Percentiles rank a stretch among this genome's conserved stretches.
Conservation (phyloP, 2,113 vertebrate genomes). For the Turnix velox region DNA sequence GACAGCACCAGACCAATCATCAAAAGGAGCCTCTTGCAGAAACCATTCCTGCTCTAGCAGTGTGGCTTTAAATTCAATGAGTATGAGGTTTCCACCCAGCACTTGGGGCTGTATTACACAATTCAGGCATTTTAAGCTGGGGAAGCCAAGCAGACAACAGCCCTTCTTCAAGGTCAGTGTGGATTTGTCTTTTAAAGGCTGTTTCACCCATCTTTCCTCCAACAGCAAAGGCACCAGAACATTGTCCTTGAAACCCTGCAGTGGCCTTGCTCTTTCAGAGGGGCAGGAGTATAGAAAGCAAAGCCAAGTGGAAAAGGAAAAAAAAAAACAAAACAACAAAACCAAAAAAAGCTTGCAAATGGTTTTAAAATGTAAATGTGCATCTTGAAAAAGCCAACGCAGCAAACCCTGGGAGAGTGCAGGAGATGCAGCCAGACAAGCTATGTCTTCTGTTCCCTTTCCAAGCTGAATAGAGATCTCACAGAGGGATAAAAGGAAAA, state of each 20-base stretch:
- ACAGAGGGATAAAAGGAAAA: not conserved
- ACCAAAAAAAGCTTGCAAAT: not conserved
- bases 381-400: constrained; percentile 4
- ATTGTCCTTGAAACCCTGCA: not conserved
- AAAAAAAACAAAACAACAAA: not conserved
- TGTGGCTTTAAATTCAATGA: not conserved
- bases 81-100: not conserved
- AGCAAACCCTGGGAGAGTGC: not conserved
- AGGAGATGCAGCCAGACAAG: not conserved
- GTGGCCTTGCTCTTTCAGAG: not conserved
- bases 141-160: not conserved
- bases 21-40: not conserved
- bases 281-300: not conserved
- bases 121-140: not conserved
- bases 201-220: not conserved
- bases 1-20: not conserved
- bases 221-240: not conserved
- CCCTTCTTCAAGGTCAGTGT: not conserved
- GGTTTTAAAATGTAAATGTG: constrained; percentile 39
- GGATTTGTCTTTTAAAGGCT: not conserved
- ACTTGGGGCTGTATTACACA: not conserved
- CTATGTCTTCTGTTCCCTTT: not conserved
- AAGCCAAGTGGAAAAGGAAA: not conserved
- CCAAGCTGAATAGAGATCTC: not conserved
- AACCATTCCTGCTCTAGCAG: not conserved